Evolutionary conservation across 2,888 invertebrate genomes (phyloP), one percentile per base, ranked within the genome.

Genomic region (Zygogramma bicolorata): DNA sequence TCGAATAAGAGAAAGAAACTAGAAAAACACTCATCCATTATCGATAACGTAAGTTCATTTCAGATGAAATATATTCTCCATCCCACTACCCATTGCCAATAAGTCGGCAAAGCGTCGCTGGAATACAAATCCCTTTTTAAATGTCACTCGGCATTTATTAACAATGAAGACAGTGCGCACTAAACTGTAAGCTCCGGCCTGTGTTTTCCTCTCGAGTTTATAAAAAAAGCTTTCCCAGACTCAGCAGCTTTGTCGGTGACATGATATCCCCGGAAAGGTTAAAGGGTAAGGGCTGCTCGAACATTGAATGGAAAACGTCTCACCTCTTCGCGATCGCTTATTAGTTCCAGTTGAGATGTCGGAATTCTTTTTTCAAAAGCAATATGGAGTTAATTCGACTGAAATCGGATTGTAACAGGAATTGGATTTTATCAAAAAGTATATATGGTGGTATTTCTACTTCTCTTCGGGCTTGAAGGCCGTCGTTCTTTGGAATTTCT

Each of bases 241-340:
- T 49, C 46, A 7, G 25, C 27, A 18, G 49, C 63, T 63, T 46
- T 29, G 46, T 49, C 63, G 29, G 63, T 31, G 31, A 63, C 63
- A 63, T 40, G 29, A 25, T 27, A 42, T 62, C 25, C 25, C 4
- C 29, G 29, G 31, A 31, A 46, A 46, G 63, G 63, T 63, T 63
- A 18, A 63, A 63, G 29, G 49, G 29, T 46, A 46, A 27, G 27
- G 18, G 25, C 31, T 46, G 18, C 42, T 63, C 63, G 42, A 27
- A 63, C 63, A 27, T 31, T 31, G 8, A 63, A 42, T 7, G 46
- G 15, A 18, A 8, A 42, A 29, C 10, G 25, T 62, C 62, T 62
- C 20, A 42, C 15, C 22, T 62, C 15, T 62, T 25, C 8, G 15
- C 13, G 25, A 49, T 29, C 29, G 15, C 62, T 53, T n/a, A 53